Evolutionary conservation across 2,888 invertebrate species (phyloP), one percentile per base, ranked within the genome.

Genomic region (Eurytoma californica): DNA sequence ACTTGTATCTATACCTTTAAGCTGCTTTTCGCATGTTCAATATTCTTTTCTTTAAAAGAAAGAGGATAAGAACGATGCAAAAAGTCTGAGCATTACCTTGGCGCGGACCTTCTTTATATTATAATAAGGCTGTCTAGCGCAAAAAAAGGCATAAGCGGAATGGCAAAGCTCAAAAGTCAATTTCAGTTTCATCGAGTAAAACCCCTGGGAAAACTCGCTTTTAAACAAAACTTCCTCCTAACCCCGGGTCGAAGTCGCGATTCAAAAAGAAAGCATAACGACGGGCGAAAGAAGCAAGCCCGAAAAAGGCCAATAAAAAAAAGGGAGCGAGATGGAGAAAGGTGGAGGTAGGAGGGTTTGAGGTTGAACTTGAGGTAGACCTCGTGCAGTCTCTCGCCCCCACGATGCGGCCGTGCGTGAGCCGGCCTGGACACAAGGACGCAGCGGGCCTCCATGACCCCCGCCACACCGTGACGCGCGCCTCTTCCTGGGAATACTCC

Each of bases 401-500:
- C 20, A 53, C 67, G 72, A 39, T 16, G 39, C 53, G 13, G 55
- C 16, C 72, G 57, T 60, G 58, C 80, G 77, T 74, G 80, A 80
- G 72, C 80, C 72, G 72, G 55, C 65, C 57, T 47, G 39, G 24
- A 69, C 61, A 63, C 82, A 84, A 84, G 84, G 79, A 82, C 85
- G 68, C 86, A 85, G 86, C 85, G 74, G 85, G 86, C 80, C 53
- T 58, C 30, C 49, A 49, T 65, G 72, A 65, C 68, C 74, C 80
- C 55, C 39, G 39, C 75, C 30, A 60, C 66, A 66, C 66, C 75
- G 68, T 67, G 70, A 57, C 72, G 58, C 70, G 60, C 73, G 39
- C 39, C 9, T 39, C 39, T 39, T 39, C 30, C 67, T 57, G n/a
- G 61, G 55, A 68, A 75, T 67, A 72, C 65, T 68, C 72, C 72